Evolutionary conservation across 2,888 invertebrate species (phyloP).

Genomic region (Catotricha subobsoleta): DNA sequence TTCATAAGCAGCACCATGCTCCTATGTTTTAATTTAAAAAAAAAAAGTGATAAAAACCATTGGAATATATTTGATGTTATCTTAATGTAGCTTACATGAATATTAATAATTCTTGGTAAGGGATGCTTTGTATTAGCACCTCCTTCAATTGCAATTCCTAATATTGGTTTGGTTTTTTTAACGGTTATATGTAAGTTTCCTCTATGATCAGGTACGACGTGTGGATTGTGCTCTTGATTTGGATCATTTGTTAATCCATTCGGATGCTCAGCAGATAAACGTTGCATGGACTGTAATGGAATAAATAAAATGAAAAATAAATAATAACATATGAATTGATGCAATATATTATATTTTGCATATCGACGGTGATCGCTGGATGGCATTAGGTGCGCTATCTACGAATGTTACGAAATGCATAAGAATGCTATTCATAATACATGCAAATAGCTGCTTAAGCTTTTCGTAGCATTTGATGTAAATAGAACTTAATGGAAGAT

Average conservation of each 20-base stretch:
- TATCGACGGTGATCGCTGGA: no score
- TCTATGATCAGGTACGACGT: conserved; percentile 68
- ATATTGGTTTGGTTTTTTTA: conserved; percentile 81
- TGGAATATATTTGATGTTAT: not conserved
- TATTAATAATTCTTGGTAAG: conserved; percentile 86
- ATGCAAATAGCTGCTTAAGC: no score
- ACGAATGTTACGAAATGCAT: no score
- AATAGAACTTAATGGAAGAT: no score
- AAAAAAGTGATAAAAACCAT: not conserved
- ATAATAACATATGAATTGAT: not conserved
- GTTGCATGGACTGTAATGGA: conserved; percentile 48
- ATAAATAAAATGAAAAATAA: not conserved
- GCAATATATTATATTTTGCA: no score
- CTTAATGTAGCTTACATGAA: conserved; percentile 53
- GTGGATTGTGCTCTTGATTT: conserved; percentile 35
- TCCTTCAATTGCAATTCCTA: conserved; percentile 94
- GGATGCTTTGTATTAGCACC: conserved; percentile 92
- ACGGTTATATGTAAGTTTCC: conserved; percentile 78
- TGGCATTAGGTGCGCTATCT: no score
- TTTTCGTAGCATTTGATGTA: no score
- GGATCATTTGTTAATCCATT: conserved; percentile 33
- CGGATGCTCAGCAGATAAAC: conserved; percentile 38
- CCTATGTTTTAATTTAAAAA: conserved; percentile 34
- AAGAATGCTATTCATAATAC: no score
- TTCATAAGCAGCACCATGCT: conserved; percentile 84